Evolutionary conservation across 2,797 vertebrate genomes (phyloP), one percentile per base, ranked within the genome.

Genomic region (Sebastes oblongus): DNA sequence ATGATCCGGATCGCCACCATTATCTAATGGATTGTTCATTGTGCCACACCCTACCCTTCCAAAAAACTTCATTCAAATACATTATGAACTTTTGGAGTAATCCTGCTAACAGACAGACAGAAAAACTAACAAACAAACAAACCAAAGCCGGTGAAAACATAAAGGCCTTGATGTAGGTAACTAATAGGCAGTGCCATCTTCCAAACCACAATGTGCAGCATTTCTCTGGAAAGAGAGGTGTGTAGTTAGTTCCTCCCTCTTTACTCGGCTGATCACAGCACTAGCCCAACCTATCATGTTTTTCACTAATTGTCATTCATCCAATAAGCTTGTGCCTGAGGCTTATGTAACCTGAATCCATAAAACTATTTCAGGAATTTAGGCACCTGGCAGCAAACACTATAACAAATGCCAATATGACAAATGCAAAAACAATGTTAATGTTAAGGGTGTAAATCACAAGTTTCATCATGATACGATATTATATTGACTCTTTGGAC

Each of bases 291-390:
- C 32, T 32, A 18, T 55, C 30, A 39, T 2, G 3, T 75, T 72
- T 72, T 36, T 50, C 22, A 46, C n/a, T 30, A 34, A n/a, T 34
- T 50, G 4, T 65, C 36, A 16, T 6, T 52, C 3, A 2, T 54
- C 39, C 46, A 42, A 42, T 42, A 42, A 30, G 1, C 18, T 72
- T 59, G 9, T 66, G n/a, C 32, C 60, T 22, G 34, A 36, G 27
- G 58, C 58, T 30, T 18, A 36, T 30, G 30, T 36, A 32, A 82
- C 11, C 50, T 36, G 39, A 66, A 65, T 36, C 60, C 73, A 66
- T 39, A 5, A 58, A 71, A 34, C 16, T 66, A 55, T 80, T 52
- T 62, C 22, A 67, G 46, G 34, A 66, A 83, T 66, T 20, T 66
- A 27, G 46, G 16, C 24, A 30, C 39, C 62, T 67, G 46, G 62